Conservation (phyloP, 2,888 invertebrate species). For the Furcula furcula region DNA sequence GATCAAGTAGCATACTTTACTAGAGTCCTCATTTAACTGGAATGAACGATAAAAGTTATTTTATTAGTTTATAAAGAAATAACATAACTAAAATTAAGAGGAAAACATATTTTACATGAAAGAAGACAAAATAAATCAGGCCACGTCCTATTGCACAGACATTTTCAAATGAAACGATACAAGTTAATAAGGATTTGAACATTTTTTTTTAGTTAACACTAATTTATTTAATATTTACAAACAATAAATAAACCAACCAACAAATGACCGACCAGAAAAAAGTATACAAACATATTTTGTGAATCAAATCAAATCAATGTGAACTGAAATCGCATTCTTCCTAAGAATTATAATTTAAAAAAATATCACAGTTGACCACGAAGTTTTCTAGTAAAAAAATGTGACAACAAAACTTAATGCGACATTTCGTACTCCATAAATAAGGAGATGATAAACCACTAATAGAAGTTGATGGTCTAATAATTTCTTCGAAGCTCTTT, state of each 20-base stretch:
- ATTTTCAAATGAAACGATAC: conserved; percentile 39
- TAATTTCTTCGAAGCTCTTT: no score
- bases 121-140: conserved; percentile 54
- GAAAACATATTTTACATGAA: conserved; percentile 57
- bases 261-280: conserved; percentile 50
- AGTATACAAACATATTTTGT: conserved; percentile 47
- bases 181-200: conserved; percentile 52
- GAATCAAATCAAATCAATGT: conserved; percentile 44
- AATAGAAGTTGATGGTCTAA: conserved; percentile 11
- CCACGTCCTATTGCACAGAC: conserved; percentile 74
- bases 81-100: conserved; percentile 71
- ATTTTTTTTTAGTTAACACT: conserved; percentile 55
- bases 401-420: conserved; percentile 57
- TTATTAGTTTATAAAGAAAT: conserved; percentile 74
- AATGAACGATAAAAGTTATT: conserved; percentile 80
- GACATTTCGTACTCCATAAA: conserved; percentile 36
- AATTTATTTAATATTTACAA: conserved; percentile 71
- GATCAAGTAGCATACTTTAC: conserved; percentile 74
- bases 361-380: conserved; percentile 82
- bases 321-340: conserved; percentile 59
- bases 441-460: conserved; percentile 22
- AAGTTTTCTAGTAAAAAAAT: conserved; percentile 61
- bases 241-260: conserved; percentile 79
- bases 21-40: conserved; percentile 79
- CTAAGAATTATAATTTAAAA: conserved; percentile 78